Evolutionary conservation across 2,888 invertebrate species (phyloP), one percentile per base, ranked within the genome.

Genomic region (Ophion costatus): DNA sequence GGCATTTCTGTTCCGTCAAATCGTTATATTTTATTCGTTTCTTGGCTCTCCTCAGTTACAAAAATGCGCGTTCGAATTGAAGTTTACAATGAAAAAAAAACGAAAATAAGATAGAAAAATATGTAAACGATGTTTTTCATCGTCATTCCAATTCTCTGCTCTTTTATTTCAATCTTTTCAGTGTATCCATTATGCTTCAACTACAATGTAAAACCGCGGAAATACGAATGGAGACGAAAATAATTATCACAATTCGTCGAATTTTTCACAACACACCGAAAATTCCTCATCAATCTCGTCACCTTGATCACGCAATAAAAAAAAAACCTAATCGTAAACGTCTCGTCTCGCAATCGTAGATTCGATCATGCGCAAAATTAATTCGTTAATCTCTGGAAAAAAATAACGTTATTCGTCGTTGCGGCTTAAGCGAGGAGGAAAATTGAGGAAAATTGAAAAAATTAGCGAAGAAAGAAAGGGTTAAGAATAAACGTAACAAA

Each of bases 401-500:
- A 45, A 9, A 78, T 33, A 61, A 64, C 22, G 70, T 75, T 79
- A 22, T 17, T 75, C n/a, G 71, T 82, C 71, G 75, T 20, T 57
- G 45, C 77, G 81, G 78, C 14, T 51, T 11, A 51, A 51, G 51
- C 51, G 51, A 51, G 4, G 45, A 45, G 45, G 11, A 45, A 45
- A 45, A 45, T 45, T 45, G 51, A 14, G 66, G 38, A 63, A 63
- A 75, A 70, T 45, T 64, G 73, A 67, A 3, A 81, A 67, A 71
- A 70, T 20, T 29, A 73, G 29, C 63, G 22, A 33, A 57, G 76
- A 76, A 79, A 83, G 56, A 71, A 63, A 66, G 4, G 45, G 33
- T 42, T 56, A 57, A 73, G 59, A 63, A 83, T 88, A 87, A 83
- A 78, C 87, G 87, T 86, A 88, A 87, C 84, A 89, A 88, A 90